Evolutionary conservation across 1,140 invertebrate genomes (phyloP), one percentile per base, ranked within the genome.

Genomic region (Asbolus verrucosus): DNA sequence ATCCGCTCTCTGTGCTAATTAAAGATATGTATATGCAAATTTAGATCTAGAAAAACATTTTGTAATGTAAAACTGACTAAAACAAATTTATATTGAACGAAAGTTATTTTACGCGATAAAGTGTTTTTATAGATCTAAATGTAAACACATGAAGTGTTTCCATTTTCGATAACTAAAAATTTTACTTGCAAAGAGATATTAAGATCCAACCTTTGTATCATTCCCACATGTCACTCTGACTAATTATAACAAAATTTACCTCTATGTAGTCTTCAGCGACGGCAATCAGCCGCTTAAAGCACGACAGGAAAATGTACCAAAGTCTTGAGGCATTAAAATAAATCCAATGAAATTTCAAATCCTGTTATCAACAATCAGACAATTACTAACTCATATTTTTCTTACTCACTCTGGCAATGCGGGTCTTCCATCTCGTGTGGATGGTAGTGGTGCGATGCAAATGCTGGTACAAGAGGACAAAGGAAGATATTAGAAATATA

Each of bases 301-400:
- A 38, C 65, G 69, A 73, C 36, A 79, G 63, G 33, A 78, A 72
- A 11, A 77, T 63, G 24, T 79, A 78, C 79, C 79, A 80, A 11
- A 80, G 46, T 65, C 77, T 71, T 6, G 71, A 68, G 2, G 75
- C 68, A 54, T 79, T 79, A 69, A 80, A 80, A 46, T 74, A 79
- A 2, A 72, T 66, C 74, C 77, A 80, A 60, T 80, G 79, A 27
- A 80, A 79, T 13, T 75, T 71, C 3, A 77, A 21, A 50, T 79
- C 76, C 79, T 80, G 59, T 15, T 73, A 73, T 13, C 6, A 69
- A 62, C 46, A 50, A 16, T 14, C 1, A 46, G 16, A 31, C 6
- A 30, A 19, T n/a, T n/a, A 31, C 16, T 41, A 8, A 16, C 6
- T 38, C 19, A n/a, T 8, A 65, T n/a, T 59, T 19, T 30, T 54